Evolutionary conservation across 2,888 invertebrate genomes (phyloP).

Genomic region (Rhyacophila evoluta): DNA sequence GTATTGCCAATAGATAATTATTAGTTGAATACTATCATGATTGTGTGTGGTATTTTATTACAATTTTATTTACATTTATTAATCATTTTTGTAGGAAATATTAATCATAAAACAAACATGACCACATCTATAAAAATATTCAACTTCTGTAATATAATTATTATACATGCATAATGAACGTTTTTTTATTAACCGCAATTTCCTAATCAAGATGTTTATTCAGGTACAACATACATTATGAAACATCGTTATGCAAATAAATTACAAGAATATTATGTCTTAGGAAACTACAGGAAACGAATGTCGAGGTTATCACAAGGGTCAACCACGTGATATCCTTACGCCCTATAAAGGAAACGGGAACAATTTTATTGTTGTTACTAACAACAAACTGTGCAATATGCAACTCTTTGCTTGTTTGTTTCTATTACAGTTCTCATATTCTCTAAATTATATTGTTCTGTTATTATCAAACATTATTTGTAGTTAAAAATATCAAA

Average conservation of each 20-base stretch:
- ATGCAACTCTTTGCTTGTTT: neutral
- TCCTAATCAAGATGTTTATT: constrained; percentile 1
- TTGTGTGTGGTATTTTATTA: too few species aligned
- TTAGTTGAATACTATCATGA: too few species aligned
- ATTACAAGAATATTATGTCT: neutral
- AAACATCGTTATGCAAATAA: constrained; percentile 19
- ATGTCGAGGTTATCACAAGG: constrained; percentile 12
- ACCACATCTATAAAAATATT: constrained; percentile 6
- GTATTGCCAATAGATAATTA: too few species aligned
- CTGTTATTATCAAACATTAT: too few species aligned
- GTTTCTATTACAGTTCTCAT: neutral
- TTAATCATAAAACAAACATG: neutral
- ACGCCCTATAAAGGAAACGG: constrained; percentile 18
- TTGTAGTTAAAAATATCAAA: too few species aligned
- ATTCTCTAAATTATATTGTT: too few species aligned
- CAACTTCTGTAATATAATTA: constrained; percentile 1
- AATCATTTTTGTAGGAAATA: neutral
- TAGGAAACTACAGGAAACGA: neutral
- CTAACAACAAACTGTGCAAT: neutral
- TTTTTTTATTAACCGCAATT: constrained; percentile 1
- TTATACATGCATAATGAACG: neutral
- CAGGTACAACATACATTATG: neutral
- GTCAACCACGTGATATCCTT: constrained; percentile 21
- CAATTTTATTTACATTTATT: neutral
- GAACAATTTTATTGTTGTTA: constrained; percentile 3